These are phyloP conservation scores for Steatocranus sp. DNA, from an alignment of 2,797 vertebrate genomes.

Conservation along the genomic window DNA sequence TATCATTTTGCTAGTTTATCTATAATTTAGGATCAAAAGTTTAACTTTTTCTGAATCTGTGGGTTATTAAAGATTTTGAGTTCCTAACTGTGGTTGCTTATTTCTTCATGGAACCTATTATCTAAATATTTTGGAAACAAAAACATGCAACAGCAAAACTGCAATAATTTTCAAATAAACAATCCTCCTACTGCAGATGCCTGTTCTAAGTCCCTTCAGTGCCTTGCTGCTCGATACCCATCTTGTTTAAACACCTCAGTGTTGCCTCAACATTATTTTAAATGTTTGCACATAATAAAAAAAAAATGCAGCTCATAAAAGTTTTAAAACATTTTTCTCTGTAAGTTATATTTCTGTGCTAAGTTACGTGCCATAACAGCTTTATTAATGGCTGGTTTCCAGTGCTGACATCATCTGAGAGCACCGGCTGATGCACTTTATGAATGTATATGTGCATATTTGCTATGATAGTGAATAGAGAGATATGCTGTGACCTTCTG, in stretches of 20 bases:
- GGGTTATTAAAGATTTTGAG: not conserved
- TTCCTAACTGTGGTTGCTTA: not conserved
- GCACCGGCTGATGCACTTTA: not conserved
- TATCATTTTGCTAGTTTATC: not conserved
- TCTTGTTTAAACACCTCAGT: not conserved
- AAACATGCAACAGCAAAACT: rapidly evolving
- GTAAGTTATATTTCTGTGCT: not conserved
- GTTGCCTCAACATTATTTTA: not conserved
- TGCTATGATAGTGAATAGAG: not conserved
- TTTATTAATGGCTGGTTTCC: not conserved
- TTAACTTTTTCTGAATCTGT: not conserved
- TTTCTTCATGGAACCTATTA: not conserved
- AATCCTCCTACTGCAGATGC: not conserved
- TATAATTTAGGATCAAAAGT: not conserved
- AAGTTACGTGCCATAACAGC: not conserved
- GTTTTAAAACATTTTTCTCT: not conserved
- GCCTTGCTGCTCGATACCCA: not conserved
- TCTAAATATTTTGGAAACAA: not conserved
- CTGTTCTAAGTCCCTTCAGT: not conserved
- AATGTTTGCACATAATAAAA: not conserved
- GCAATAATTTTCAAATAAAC: not conserved
- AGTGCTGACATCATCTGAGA: not conserved
- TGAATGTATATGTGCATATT: not conserved
- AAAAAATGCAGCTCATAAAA: not conserved
- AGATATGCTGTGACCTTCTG: not conserved